phyloP scores from a whole-genome alignment of 1,140 invertebrate species.

The Drosophila grimshawi region DNA sequence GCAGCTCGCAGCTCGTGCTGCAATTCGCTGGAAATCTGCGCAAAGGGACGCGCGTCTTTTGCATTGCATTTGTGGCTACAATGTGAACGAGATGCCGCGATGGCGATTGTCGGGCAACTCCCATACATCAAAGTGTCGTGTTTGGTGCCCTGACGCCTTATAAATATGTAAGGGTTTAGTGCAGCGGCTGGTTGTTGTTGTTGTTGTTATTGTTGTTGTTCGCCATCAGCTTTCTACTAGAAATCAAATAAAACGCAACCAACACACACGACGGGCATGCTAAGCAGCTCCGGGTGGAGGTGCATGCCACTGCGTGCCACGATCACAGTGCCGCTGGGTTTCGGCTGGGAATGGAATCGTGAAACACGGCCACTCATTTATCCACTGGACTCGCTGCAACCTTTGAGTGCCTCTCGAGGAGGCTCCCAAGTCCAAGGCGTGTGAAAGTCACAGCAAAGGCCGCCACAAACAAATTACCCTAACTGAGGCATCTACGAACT shows the following conservation, averaged over 20 bases:
- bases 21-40: constrained; percentile 55
- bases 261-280: constrained; percentile 38
- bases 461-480: neutral
- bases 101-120: constrained; percentile 35
- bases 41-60: constrained; percentile 44
- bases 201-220: neutral
- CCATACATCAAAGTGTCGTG: constrained; percentile 76
- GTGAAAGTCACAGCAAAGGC: constrained; percentile 48
- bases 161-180: constrained; percentile 60
- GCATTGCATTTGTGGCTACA: neutral
- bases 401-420: constrained; percentile 1
- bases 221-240: constrained; percentile 39
- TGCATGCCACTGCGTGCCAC: neutral
- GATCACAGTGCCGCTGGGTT: neutral
- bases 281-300: constrained; percentile 22
- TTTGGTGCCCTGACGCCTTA: constrained; percentile 57
- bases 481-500: too few relatives aligned
- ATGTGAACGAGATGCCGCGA: constrained; percentile 32
- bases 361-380: neutral
- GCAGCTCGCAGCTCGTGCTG: constrained; percentile 35
- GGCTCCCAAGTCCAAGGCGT: constrained; percentile 31
- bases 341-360: neutral
- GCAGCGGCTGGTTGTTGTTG: constrained; percentile 14
- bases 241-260: constrained; percentile 43
- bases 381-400: constrained; percentile 14